Evolutionary conservation across 1,140 invertebrate genomes (phyloP).

Genomic region (Atta colombica): DNA sequence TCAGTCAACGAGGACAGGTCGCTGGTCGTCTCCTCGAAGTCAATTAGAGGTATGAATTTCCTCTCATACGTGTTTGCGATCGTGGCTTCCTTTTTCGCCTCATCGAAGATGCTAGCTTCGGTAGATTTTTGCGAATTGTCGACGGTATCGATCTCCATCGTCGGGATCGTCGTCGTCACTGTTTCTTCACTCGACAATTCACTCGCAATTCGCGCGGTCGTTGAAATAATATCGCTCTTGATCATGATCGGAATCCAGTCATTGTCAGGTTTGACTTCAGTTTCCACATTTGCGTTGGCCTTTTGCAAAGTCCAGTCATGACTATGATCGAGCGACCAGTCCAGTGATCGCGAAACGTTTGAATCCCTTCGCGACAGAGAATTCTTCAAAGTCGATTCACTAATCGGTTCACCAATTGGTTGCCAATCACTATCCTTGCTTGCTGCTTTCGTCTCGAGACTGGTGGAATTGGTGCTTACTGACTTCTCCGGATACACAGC

Average conservation of each 20-base stretch:
- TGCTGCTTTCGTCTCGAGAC: neutral
- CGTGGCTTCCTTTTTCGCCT: slow-evolving; percentile 1
- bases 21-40: slow-evolving; percentile 62
- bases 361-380: slow-evolving; percentile 24
- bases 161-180: neutral
- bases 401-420: neutral
- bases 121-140: slow-evolving; percentile 14
- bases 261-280: slow-evolving; percentile 77
- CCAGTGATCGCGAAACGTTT: slow-evolving; percentile 69
- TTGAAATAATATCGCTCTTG: slow-evolving; percentile 15
- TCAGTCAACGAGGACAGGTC: slow-evolving; percentile 40
- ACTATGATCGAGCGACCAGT: slow-evolving; percentile 65
- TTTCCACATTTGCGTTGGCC: neutral
- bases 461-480: neutral
- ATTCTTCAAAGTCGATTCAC: neutral
- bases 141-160: neutral
- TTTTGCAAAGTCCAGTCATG: slow-evolving; percentile 23
- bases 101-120: neutral
- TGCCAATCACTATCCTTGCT: slow-evolving; percentile 15
- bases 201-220: neutral
- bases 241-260: slow-evolving; percentile 80
- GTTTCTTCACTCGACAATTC: neutral
- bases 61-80: slow-evolving; percentile 64
- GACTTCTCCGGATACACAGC: slow-evolving; percentile 46
- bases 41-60: slow-evolving; percentile 83